Percentiles rank a stretch among this genome's conserved stretches.
These are phyloP conservation scores for Epicampocera succincta DNA, from an alignment of 2,888 invertebrate genomes.

Conservation along the genomic window DNA sequence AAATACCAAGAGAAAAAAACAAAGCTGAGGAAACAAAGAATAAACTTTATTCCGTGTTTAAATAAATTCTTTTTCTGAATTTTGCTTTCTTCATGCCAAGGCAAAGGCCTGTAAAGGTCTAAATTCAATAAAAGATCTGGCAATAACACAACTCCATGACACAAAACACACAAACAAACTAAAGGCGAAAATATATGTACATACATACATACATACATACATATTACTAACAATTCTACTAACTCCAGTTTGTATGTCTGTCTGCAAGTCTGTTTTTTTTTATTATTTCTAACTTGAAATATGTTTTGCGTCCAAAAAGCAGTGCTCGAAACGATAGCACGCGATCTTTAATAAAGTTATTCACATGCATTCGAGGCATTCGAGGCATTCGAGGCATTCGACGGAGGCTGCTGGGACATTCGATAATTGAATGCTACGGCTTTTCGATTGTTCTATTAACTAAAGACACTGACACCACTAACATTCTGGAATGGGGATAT, in stretches of 20 bases:
- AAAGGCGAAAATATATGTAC: constrained; percentile 32
- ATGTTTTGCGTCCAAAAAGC: constrained; percentile 20
- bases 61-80: constrained; percentile 40
- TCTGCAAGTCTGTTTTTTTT: neutral
- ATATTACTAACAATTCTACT: constrained; percentile 53
- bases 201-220: too few relatives aligned
- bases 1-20: constrained; percentile 49
- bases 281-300: neutral
- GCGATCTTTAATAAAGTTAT: too few relatives aligned
- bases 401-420: too few relatives aligned
- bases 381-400: too few relatives aligned
- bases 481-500: too few relatives aligned
- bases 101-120: constrained; percentile 66
- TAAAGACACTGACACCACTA: too few relatives aligned
- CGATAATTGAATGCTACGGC: too few relatives aligned
- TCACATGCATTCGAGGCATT: too few relatives aligned
- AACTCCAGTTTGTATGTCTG: constrained; percentile 33
- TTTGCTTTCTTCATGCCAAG: constrained; percentile 51
- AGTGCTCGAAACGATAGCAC: constrained; percentile 8
- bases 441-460: too few relatives aligned
- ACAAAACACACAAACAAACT: constrained; percentile 19
- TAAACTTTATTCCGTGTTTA: constrained; percentile 66
- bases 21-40: constrained; percentile 57
- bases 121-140: constrained; percentile 66
- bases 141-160: constrained; percentile 55